Evolutionary conservation across 2,113 vertebrate genomes (phyloP).

Genomic region (Saccopteryx bilineata): DNA sequence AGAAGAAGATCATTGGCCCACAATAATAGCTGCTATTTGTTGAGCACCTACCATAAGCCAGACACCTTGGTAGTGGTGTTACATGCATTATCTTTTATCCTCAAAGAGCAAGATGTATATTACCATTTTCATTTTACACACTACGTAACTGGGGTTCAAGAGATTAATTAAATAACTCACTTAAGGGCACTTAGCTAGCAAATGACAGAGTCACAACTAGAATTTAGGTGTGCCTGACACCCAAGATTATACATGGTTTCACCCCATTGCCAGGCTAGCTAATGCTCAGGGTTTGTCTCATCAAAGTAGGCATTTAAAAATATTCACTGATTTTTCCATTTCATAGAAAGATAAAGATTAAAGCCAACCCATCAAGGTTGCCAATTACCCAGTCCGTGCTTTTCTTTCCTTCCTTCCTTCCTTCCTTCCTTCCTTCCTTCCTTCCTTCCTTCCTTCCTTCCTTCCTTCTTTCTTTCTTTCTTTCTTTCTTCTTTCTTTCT

Average conservation of each 20-base stretch:
- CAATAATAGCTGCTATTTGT: background rate
- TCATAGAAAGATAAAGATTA: background rate
- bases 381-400: background rate
- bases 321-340: background rate
- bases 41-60: background rate
- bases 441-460: no score
- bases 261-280: background rate
- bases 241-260: background rate
- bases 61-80: background rate
- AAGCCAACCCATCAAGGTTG: background rate
- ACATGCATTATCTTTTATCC: background rate
- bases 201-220: background rate
- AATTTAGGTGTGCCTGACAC: background rate
- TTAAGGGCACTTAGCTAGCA: background rate
- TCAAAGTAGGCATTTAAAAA: background rate
- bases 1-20: background rate
- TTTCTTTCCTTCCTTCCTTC: background rate
- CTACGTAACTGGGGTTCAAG: background rate
- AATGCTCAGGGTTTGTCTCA: background rate
- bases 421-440: no score
- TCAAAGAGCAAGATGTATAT: background rate
- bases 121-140: background rate
- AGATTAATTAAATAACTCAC: background rate
- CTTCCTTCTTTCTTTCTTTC: no score
- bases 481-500: no score